Evolutionary conservation across 2,888 invertebrate genomes (phyloP).

Genomic region (Leptopilina myrica): DNA sequence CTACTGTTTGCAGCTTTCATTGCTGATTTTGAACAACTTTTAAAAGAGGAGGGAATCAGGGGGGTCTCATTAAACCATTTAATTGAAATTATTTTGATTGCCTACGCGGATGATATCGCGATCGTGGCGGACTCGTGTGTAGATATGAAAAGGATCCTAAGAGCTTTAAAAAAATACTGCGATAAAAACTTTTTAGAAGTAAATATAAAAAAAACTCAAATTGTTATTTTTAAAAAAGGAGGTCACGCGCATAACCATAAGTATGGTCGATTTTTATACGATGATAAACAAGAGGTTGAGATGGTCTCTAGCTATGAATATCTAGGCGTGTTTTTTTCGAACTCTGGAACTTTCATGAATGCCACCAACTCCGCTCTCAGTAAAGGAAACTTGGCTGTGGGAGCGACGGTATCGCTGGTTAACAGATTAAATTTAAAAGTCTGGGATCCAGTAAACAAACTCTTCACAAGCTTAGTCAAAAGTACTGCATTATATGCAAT

Average conservation of each 20-base stretch:
- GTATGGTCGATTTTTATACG: neutral
- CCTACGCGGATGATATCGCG: neutral
- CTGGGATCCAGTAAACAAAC: neutral
- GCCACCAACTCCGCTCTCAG: constrained; percentile 5
- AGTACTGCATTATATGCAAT: neutral
- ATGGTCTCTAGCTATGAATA: neutral
- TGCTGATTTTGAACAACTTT: neutral
- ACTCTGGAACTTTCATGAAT: neutral
- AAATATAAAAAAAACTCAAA: neutral
- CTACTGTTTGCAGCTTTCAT: neutral
- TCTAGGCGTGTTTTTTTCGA: neutral
- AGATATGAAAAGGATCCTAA: too few relatives aligned
- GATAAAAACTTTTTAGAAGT: neutral
- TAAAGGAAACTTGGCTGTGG: neutral
- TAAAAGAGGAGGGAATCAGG: too few relatives aligned
- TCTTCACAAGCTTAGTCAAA: neutral
- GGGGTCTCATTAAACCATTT: too few relatives aligned
- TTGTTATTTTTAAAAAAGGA: neutral
- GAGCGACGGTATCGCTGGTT: constrained; percentile 7
- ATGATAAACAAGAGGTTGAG: too few relatives aligned
- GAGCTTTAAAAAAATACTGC: too few relatives aligned
- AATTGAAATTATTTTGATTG: neutral
- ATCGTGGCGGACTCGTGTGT: too few relatives aligned
- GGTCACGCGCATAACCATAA: neutral
- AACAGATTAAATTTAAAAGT: constrained; percentile 2